Conservation (phyloP, 1,140 invertebrate genomes). For the Cotesia typhae region DNA sequence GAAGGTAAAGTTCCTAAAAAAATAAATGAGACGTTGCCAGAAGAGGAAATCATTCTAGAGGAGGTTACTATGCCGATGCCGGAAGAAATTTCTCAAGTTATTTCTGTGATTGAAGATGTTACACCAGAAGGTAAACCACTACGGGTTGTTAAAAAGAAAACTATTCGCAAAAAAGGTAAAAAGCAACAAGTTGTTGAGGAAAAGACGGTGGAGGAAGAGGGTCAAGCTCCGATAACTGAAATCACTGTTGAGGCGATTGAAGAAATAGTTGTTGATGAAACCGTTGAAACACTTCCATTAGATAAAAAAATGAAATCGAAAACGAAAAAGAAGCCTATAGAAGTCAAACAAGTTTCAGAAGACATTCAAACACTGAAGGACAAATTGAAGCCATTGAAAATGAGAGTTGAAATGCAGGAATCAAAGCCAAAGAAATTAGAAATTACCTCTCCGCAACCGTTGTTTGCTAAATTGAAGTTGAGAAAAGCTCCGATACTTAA, state of each 20-base stretch:
- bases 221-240: conserved; percentile 55
- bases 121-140: conserved; percentile 46
- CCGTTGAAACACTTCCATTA: conserved; percentile 28
- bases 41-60: conserved; percentile 40
- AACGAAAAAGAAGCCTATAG: conserved; percentile 44
- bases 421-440: conserved; percentile 61
- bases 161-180: conserved; percentile 46
- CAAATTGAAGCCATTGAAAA: conserved; percentile 59
- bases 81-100: conserved; percentile 33
- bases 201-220: conserved; percentile 58
- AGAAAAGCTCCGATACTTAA: conserved; percentile 68
- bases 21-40: conserved; percentile 36
- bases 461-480: conserved; percentile 72
- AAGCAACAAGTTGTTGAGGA: conserved; percentile 51
- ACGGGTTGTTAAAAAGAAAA: conserved; percentile 40
- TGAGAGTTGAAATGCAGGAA: conserved; percentile 62
- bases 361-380: conserved; percentile 54
- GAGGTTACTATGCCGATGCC: conserved; percentile 35
- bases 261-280: conserved; percentile 43
- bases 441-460: conserved; percentile 58
- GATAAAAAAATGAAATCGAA: conserved; percentile 49
- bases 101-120: conserved; percentile 39
- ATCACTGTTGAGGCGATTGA: conserved; percentile 47
- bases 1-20: conserved; percentile 46
- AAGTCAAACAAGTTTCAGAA: conserved; percentile 49